Evolutionary conservation across 53 echinoderm and acorn worm species (phyloP).

Genomic region (Arbacia lixula): DNA sequence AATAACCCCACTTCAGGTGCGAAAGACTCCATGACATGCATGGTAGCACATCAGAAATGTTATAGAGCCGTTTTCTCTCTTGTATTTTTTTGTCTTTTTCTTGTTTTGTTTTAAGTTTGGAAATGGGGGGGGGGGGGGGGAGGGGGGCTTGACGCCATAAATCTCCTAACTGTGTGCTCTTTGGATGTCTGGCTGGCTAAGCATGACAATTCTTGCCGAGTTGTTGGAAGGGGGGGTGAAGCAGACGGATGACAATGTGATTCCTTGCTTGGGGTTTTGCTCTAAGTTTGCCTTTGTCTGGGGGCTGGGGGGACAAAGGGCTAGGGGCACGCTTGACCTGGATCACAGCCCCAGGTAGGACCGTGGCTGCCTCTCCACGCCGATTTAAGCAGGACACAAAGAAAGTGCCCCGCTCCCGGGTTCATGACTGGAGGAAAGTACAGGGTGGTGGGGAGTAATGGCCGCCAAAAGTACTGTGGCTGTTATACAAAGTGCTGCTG

Average conservation of each 20-base stretch:
- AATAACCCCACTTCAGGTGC: constrained; percentile 61
- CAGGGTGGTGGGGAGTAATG: constrained; percentile 55
- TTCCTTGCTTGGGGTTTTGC: constrained; percentile 11
- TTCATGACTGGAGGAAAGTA: constrained; percentile 64
- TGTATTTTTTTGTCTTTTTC: too few relatives aligned
- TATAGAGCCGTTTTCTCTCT: neutral
- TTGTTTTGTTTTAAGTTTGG: too few relatives aligned
- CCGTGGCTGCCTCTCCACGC: constrained; percentile 44
- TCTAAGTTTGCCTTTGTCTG: constrained; percentile 24
- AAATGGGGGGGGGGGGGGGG: neutral
- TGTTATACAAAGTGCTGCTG: constrained; percentile 54
- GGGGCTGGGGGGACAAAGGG: constrained; percentile 28
- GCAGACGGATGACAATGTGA: constrained; percentile 37
- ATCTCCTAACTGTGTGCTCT: constrained; percentile 27
- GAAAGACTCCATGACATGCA: constrained; percentile 47
- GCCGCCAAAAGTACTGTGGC: constrained; percentile 63
- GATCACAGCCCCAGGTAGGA: constrained; percentile 51
- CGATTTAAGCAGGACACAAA: constrained; percentile 58
- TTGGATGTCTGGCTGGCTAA: constrained; percentile 2
- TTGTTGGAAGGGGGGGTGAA: constrained; percentile 23
- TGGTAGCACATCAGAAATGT: constrained; percentile 43
- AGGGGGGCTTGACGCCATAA: constrained; percentile 13
- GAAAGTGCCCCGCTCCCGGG: constrained; percentile 57
- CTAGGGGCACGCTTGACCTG: constrained; percentile 59
- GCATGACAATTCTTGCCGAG: constrained; percentile 27